phyloP scores from a whole-genome alignment of 2,113 vertebrate genomes.

The Labeo catla region DNA sequence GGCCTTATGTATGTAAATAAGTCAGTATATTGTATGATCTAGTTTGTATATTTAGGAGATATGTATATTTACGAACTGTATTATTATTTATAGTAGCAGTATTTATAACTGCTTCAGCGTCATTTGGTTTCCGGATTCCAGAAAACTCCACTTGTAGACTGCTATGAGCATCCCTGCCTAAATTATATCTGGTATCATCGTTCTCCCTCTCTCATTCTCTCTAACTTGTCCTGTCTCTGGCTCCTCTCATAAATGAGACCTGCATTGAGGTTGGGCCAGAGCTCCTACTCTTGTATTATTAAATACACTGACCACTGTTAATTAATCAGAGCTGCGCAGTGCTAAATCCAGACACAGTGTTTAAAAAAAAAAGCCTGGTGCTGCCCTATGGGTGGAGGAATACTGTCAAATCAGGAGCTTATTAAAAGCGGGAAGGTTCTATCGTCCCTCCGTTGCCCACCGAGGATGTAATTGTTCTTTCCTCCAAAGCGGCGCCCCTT shows the following conservation, averaged over 20 bases:
- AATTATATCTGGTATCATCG: background rate
- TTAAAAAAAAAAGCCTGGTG: constrained; percentile 3
- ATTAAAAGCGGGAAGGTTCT: constrained; percentile 51
- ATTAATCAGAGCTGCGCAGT: constrained; percentile 47
- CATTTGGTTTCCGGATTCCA: background rate
- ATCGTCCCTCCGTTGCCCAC: constrained; percentile 26
- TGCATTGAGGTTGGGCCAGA: constrained; percentile 6
- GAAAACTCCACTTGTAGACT: background rate
- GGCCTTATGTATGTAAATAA: background rate
- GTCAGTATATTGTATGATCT: background rate
- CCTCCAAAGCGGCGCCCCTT: constrained; percentile 30
- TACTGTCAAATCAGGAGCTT: constrained; percentile 51
- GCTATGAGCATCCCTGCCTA: background rate
- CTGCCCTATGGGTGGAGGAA: constrained; percentile 24
- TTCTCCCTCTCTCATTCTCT: background rate
- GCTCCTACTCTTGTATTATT: constrained; percentile 44
- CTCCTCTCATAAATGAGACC: constrained; percentile 26
- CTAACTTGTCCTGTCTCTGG: constrained; percentile 6
- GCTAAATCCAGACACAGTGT: constrained; percentile 41
- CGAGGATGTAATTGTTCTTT: constrained; percentile 53
- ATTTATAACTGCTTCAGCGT: background rate
- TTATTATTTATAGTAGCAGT: background rate
- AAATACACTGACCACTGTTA: constrained; percentile 51
- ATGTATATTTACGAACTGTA: background rate
- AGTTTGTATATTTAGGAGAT: background rate